Base-by-base conservation (phyloP, 2,888 invertebrate species). In the Trimorus sp. region DNA sequence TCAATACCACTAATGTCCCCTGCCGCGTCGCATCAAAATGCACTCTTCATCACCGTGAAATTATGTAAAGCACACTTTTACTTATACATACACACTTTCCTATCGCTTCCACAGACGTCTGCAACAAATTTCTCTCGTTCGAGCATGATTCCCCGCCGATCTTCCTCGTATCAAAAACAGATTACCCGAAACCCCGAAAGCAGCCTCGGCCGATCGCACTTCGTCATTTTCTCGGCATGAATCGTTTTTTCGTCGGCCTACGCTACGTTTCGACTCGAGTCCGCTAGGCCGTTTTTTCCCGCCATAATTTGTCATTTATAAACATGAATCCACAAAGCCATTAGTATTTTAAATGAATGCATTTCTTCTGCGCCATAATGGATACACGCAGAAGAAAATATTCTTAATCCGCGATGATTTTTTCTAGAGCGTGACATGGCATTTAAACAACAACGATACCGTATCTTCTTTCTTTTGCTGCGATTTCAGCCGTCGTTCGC, bases 341-440 rank as follows among this genome's bases (percentile, higher is more conserved):
- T 65, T 65, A 53, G 26, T 66, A 54, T 26, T 37, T 45, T 58
- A 58, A 58, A 16, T 58, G 53, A 69, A 59, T 11, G 48, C 54
- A 38, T 49, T 58, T 69, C 42, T 58, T 58, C 12, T 40, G 12
- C 38, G 26, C 14, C 58, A 15, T 68, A 68, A 62, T 48, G 62
- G 62, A 62, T 62, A 36, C 48, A 62, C n/a, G 48, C 36, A 48
- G 48, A 62, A 62, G 62, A 62, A 62, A 62, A 62, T 62, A 62
- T 62, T 36, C 26, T 62, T 62, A 62, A 62, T 62, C 48, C 36
- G 48, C 42, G 60, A 45, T 40, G 1, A 26, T 26, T 62, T 60
- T 62, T 62, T 62, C 48, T 48, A 62, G 62, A 62, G 62, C 62
- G 62, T 62, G 48, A 62, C 62, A 60, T 60, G 70, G 38, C 59